These are phyloP conservation scores for Daubentonia madagascariensis DNA, from an alignment of 2,113 vertebrate genomes.

Conservation along the genomic window DNA sequence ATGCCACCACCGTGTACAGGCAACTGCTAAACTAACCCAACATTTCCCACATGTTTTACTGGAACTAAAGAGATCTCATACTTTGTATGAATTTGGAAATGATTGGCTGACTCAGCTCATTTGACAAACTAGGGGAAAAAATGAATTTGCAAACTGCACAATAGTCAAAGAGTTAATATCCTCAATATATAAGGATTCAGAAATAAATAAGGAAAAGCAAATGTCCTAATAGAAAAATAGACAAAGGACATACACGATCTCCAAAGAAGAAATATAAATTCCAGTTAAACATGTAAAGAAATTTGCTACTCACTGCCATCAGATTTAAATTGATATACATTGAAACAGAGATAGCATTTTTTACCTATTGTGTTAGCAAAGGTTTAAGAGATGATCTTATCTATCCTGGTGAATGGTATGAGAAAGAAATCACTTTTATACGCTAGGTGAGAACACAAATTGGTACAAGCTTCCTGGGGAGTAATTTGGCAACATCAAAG, in stretches of 20 bases:
- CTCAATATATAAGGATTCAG: no score
- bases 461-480: background rate
- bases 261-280: background rate
- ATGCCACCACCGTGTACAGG: accelerated
- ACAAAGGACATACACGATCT: accelerated
- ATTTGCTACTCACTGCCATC: accelerated
- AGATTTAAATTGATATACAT: no score
- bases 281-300: accelerated
- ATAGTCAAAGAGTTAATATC: no score
- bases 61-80: background rate
- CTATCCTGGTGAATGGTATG: accelerated
- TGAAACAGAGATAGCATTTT: background rate
- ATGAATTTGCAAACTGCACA: background rate
- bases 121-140: background rate
- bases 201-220: background rate
- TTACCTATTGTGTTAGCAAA: accelerated
- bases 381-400: background rate
- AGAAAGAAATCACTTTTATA: background rate
- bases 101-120: background rate
- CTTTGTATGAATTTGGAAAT: background rate
- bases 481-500: background rate
- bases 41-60: background rate
- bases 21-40: accelerated
- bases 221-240: background rate
- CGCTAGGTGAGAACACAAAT: accelerated